phyloP scores from a whole-genome alignment of 2,797 vertebrate genomes.

The Sebastes elongatus region DNA sequence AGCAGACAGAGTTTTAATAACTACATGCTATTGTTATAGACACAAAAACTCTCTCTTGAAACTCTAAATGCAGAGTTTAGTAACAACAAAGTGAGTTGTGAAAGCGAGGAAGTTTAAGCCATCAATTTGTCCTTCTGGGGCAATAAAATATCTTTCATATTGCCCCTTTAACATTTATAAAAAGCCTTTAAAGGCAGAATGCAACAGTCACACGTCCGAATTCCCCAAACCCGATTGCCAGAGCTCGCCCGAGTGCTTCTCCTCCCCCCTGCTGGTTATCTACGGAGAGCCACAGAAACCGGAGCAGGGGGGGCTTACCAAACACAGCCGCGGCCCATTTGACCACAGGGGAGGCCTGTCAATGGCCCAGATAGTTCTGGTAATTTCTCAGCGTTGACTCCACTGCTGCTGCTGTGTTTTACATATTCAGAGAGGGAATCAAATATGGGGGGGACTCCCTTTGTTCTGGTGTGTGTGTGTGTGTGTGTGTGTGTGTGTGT shows the following conservation, averaged over 20 bases:
- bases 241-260: constrained; percentile 47
- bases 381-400: constrained; percentile 76
- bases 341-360: constrained; percentile 84
- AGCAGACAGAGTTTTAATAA: neutral
- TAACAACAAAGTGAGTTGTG: neutral
- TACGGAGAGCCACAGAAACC: constrained; percentile 51
- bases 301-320: constrained; percentile 36
- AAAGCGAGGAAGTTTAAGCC: neutral
- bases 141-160: neutral
- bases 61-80: neutral
- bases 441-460: constrained; percentile 59
- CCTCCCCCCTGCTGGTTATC: constrained; percentile 70
- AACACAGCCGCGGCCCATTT: constrained; percentile 72
- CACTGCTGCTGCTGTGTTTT: constrained; percentile 64
- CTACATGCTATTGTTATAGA: neutral
- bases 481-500: neutral
- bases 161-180: neutral
- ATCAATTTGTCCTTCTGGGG: neutral
- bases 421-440: constrained; percentile 80
- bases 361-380: constrained; percentile 86
- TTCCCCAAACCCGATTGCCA: constrained; percentile 40
- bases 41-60: neutral
- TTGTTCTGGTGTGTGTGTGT: constrained; percentile 47
- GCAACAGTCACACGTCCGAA: constrained; percentile 44
- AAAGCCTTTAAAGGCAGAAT: constrained; percentile 30